Evolutionary conservation across 2,113 vertebrate genomes (phyloP).

Genomic region (Apodemus speciosus): DNA sequence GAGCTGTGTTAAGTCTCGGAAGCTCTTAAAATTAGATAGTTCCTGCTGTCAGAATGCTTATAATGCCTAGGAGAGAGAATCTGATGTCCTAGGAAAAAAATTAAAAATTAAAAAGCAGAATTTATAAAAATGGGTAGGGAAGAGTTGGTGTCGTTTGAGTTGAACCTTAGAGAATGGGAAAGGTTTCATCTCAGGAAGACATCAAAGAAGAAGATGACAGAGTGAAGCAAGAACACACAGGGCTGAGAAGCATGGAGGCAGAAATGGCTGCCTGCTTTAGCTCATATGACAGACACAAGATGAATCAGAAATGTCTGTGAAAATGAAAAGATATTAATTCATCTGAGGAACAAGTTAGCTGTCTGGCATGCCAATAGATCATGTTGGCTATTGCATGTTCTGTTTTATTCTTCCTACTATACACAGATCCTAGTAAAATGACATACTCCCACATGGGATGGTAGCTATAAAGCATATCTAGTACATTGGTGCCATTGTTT

Average conservation of each 20-base stretch:
- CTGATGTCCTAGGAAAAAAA: background rate
- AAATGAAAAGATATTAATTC: background rate
- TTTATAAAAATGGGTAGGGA: background rate
- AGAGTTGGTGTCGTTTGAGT: background rate
- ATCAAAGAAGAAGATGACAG: background rate
- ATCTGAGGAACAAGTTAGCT: background rate
- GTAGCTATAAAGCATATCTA: background rate
- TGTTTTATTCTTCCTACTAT: background rate
- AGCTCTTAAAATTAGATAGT: background rate
- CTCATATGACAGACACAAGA: background rate
- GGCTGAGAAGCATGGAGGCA: background rate
- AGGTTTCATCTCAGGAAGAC: background rate
- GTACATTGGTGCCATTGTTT: background rate
- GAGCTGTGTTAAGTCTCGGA: background rate
- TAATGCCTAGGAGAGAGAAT: background rate
- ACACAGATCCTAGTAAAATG: background rate
- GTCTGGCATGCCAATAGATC: background rate
- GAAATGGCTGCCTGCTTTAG: background rate
- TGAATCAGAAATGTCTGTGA: background rate
- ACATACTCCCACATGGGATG: background rate
- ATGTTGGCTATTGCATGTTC: accelerated
- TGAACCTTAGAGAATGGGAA: background rate
- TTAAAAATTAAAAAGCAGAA: background rate
- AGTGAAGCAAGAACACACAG: background rate
- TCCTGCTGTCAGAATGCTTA: background rate